Percentiles rank a stretch among this genome's conserved stretches.
Conservation (phyloP, 2,888 invertebrate species). For the Drosophila neotestacea region DNA sequence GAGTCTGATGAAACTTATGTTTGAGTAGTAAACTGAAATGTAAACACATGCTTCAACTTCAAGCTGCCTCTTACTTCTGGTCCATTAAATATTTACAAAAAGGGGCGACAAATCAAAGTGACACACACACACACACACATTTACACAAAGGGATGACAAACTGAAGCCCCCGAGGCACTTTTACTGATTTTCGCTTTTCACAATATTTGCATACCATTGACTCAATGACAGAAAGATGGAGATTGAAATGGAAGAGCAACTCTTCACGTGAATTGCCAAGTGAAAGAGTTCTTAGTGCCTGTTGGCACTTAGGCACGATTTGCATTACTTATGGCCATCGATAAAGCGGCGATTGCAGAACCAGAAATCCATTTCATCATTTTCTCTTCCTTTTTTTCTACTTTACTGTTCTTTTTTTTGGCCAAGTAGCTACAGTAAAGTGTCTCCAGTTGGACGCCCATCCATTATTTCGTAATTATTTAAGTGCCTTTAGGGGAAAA, state of each 20-base stretch:
- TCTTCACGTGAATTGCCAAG: conserved; percentile 45
- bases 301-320: conserved; percentile 73
- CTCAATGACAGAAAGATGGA: conserved; percentile 20
- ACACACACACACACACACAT: conserved; percentile 39
- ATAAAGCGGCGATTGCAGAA: conserved; percentile 25
- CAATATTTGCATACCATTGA: conserved; percentile 71
- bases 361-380: conserved; percentile 27
- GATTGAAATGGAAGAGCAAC: conserved; percentile 6
- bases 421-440: conserved; percentile 38
- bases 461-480: conserved; percentile 80
- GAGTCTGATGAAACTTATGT: conserved; percentile 24
- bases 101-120: conserved; percentile 73
- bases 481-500: conserved; percentile 66
- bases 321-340: conserved; percentile 65
- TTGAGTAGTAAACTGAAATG: conserved; percentile 41
- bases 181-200: conserved; percentile 69
- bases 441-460: conserved; percentile 44
- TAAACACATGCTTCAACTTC: conserved; percentile 40
- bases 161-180: conserved; percentile 50
- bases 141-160: conserved; percentile 46
- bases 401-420: not conserved
- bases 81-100: conserved; percentile 78
- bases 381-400: not conserved
- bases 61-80: conserved; percentile 59
- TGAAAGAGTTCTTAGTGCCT: conserved; percentile 65